phyloP scores from a whole-genome alignment of 2,888 invertebrate genomes.

The Ophion ventricosus region DNA sequence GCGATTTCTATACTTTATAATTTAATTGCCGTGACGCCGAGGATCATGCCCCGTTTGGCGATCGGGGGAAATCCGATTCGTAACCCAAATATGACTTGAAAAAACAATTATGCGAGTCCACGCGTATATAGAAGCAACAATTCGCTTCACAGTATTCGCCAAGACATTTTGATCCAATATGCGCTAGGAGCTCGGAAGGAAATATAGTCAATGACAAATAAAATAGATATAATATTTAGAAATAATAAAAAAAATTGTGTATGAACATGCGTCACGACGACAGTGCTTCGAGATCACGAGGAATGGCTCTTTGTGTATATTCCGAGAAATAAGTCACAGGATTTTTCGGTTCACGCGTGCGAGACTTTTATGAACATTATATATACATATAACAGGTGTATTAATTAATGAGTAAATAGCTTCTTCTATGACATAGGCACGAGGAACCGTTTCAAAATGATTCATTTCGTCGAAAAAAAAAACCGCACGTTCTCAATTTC shows the following conservation, averaged over 20 bases:
- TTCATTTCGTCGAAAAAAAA: conserved; percentile 30
- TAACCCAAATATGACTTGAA: neutral
- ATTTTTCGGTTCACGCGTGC: conserved; percentile 19
- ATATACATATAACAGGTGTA: conserved; percentile 23
- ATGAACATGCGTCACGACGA: neutral
- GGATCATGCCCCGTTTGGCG: conserved; percentile 6
- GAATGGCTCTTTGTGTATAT: conserved; percentile 18
- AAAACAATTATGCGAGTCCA: neutral
- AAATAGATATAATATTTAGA: neutral
- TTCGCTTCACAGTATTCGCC: neutral
- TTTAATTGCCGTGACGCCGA: neutral
- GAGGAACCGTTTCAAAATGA: conserved; percentile 31
- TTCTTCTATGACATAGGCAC: neutral
- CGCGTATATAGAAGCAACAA: no score
- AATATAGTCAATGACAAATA: neutral
- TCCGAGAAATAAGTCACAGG: conserved; percentile 24
- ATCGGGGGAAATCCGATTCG: conserved; percentile 26
- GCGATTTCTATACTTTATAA: neutral
- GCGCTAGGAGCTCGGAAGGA: neutral
- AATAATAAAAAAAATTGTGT: neutral
- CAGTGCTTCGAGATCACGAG: neutral
- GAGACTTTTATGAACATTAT: conserved; percentile 26
- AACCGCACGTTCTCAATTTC: conserved; percentile 9
- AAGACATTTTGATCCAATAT: neutral
- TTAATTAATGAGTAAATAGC: conserved; percentile 50